Evolutionary conservation across 2,797 vertebrate species (phyloP), one percentile per base, ranked within the genome.

Genomic region (Apogon hyalosoma): DNA sequence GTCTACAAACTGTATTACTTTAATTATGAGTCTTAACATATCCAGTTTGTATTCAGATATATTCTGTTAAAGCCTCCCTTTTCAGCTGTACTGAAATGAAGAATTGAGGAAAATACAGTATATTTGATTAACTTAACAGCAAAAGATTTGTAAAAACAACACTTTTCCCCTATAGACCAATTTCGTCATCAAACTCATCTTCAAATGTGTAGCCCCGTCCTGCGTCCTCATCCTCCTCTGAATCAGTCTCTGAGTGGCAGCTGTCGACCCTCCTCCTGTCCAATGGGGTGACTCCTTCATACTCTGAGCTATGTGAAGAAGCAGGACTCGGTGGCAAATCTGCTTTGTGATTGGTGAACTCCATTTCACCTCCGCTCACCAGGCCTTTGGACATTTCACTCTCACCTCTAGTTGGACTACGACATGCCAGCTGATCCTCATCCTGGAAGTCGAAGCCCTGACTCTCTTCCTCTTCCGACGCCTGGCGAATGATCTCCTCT

Each of bases 101-200:
- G 72, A 73, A 73, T 57, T 57, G 59, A 71, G 53, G 59, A 56
- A 76, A 76, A 76, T 72, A 72, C 70, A 67, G 72, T 80, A 75
- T 76, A 60, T 42, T 67, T 61, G 51, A 82, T 84, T 73, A 68
- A 72, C 31, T 70, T 60, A 60, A 83, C 80, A 87, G 77, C 63
- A 77, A 85, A 57, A 74, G 39, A 80, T 57, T 14, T 70, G 15
- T 86, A 14, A 21, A 48, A 47, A 18, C 10, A 18, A 36, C 24
- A 40, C 16, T 12, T 38, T 3, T 70, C 47, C 63, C 75, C 90
- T 96, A 96, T 91, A 96, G 88, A 65, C 95, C 94, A 0, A 96
- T 95, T 64, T 96, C 94, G 53, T 95, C 95, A 76, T 96, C 95
- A 49, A 93, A 94, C 84, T 95, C 94, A 10, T 95, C 93, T 75